Conservation (phyloP, 2,113 vertebrate genomes). For the Cygnus buccinator region DNA sequence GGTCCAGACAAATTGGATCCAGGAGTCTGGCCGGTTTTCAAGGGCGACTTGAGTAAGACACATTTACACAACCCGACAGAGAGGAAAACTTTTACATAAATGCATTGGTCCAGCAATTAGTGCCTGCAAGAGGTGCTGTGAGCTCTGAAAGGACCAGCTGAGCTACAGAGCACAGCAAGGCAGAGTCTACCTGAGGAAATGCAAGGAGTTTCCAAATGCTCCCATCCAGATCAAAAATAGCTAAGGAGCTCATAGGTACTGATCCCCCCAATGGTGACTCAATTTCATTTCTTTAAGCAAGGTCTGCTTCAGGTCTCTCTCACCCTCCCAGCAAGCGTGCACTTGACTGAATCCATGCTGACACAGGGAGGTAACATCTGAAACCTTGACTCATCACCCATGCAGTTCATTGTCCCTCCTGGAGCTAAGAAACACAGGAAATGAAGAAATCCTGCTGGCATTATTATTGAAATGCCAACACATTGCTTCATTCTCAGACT, state of each 20-base stretch:
- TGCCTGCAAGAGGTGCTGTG: neutral
- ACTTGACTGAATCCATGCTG: neutral
- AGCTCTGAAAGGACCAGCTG: neutral
- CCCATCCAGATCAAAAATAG: neutral
- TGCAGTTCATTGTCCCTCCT: neutral
- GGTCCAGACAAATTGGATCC: slow-evolving; percentile 2
- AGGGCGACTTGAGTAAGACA: neutral
- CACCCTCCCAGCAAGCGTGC: neutral
- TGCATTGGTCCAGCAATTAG: neutral
- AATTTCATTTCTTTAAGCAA: neutral
- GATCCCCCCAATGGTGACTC: neutral
- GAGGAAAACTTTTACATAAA: neutral
- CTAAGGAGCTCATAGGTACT: neutral
- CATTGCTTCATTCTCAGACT: neutral
- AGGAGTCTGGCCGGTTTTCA: neutral
- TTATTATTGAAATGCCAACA: neutral
- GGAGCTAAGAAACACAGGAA: neutral
- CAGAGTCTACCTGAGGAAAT: neutral
- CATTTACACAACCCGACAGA: neutral
- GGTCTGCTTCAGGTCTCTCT: neutral
- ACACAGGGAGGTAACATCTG: neutral
- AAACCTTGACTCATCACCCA: slow-evolving; percentile 8
- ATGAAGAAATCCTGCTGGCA: neutral
- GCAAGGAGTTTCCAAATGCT: neutral
- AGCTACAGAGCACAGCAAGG: neutral